Percentiles rank a stretch among this genome's conserved stretches.
Conservation (phyloP, 2,113 vertebrate genomes). For the Sylvietta virens region DNA sequence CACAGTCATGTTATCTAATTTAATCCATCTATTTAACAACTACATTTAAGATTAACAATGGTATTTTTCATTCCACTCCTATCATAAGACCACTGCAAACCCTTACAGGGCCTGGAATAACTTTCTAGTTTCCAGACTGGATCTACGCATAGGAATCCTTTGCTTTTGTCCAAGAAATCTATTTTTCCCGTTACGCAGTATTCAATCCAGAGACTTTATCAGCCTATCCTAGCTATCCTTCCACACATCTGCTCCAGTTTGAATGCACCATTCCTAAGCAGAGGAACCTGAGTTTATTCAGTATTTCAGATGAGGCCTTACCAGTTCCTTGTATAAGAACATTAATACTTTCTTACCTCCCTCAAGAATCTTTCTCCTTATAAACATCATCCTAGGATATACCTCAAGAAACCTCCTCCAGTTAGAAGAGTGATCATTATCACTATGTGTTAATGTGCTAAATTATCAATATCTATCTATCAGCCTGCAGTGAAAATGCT, state of each 20-base stretch:
- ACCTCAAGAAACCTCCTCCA: neutral
- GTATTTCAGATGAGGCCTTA: neutral
- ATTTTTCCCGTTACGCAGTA: neutral
- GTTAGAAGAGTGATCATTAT: neutral
- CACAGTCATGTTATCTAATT: neutral
- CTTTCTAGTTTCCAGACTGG: neutral
- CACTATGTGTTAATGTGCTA: neutral
- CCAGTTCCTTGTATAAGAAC: neutral
- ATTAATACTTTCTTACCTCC: neutral
- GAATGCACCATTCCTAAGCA: neutral
- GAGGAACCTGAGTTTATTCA: neutral
- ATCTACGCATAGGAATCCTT: neutral
- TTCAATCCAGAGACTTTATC: neutral
- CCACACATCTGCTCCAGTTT: neutral
- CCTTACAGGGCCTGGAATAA: neutral
- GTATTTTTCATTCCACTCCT: neutral
- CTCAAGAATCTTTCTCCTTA: neutral
- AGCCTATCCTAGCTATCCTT: neutral
- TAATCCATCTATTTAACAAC: neutral
- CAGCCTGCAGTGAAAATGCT: neutral
- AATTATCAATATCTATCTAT: neutral
- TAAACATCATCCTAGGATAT: neutral
- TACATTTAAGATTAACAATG: neutral
- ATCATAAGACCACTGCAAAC: neutral
- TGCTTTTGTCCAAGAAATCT: neutral